Evolutionary conservation across 2,888 invertebrate species (phyloP).

Genomic region (Pristionchus arcanus): DNA sequence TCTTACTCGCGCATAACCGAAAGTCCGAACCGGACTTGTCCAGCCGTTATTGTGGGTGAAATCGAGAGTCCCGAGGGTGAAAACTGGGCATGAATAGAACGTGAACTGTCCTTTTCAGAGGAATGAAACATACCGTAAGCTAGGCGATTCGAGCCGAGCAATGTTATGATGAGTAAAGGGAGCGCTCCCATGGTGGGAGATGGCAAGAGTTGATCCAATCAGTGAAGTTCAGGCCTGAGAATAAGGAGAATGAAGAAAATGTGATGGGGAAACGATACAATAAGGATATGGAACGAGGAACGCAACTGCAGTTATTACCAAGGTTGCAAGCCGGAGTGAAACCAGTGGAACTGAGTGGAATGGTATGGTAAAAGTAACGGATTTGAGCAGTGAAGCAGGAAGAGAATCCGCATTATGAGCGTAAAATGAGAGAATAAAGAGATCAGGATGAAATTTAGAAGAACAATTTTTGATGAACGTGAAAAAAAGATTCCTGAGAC

Average conservation of each 20-base stretch:
- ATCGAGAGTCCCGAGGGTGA: background rate
- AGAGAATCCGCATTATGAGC: no score
- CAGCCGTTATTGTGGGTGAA: slow-evolving; percentile 32
- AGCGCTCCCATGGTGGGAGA: slow-evolving; percentile 18
- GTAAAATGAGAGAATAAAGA: no score
- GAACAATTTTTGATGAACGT: no score
- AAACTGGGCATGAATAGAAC: background rate
- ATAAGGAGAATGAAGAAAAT: background rate
- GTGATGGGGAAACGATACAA: background rate
- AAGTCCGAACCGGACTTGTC: slow-evolving; percentile 19
- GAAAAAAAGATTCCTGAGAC: no score
- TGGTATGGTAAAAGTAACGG: no score
- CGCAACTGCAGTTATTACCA: background rate
- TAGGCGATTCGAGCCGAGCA: background rate
- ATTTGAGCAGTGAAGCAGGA: no score
- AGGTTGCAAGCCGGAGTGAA: background rate
- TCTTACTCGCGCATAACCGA: slow-evolving; percentile 27
- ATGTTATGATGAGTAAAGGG: background rate
- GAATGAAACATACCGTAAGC: background rate
- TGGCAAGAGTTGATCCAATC: no score
- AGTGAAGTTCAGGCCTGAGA: background rate
- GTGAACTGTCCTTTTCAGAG: background rate
- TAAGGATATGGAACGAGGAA: background rate
- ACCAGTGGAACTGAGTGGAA: background rate
- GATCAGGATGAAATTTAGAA: no score